These are phyloP conservation scores for Leptopilina myrica DNA, from an alignment of 2,888 invertebrate species.

Conservation along the genomic window DNA sequence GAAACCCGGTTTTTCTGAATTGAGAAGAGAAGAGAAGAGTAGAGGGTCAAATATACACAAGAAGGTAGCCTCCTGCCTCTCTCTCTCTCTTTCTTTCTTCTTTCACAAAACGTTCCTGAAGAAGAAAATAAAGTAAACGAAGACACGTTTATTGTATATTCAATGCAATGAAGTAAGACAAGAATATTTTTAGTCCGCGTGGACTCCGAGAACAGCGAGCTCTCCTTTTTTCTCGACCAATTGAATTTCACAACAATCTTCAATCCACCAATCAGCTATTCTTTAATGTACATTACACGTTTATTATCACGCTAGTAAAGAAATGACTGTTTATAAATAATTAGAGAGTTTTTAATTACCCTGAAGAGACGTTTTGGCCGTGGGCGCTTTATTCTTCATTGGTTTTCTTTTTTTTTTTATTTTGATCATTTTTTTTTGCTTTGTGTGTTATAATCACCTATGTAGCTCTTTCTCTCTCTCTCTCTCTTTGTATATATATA, in stretches of 20 bases:
- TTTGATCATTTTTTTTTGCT: no score
- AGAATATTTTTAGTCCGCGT: slow-evolving; percentile 58
- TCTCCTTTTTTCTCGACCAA: slow-evolving; percentile 58
- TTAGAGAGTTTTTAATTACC: slow-evolving; percentile 77
- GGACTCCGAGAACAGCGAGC: slow-evolving; percentile 50
- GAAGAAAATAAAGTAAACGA: slow-evolving; percentile 40
- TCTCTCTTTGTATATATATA: background rate
- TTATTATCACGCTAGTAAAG: slow-evolving; percentile 71
- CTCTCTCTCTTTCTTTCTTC: no score
- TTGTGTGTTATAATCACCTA: slow-evolving; percentile 63
- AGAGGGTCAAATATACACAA: slow-evolving; percentile 35
- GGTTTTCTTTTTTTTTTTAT: no score
- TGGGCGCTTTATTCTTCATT: no score
- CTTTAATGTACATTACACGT: slow-evolving; percentile 65
- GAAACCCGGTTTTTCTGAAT: slow-evolving; percentile 46
- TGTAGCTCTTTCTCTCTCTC: background rate
- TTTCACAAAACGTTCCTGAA: slow-evolving; percentile 4
- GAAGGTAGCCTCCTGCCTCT: slow-evolving; percentile 23
- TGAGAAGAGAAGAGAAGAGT: slow-evolving; percentile 31
- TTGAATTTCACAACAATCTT: slow-evolving; percentile 42
- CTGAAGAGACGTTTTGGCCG: slow-evolving; percentile 68
- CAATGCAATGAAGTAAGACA: slow-evolving; percentile 39
- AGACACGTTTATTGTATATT: slow-evolving; percentile 32
- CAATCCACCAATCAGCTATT: slow-evolving; percentile 6
- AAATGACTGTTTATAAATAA: slow-evolving; percentile 77